Percentiles rank a stretch among this genome's conserved stretches.
Evolutionary conservation across 2,113 vertebrate genomes (phyloP).

Genomic region (Hassar affinis): DNA sequence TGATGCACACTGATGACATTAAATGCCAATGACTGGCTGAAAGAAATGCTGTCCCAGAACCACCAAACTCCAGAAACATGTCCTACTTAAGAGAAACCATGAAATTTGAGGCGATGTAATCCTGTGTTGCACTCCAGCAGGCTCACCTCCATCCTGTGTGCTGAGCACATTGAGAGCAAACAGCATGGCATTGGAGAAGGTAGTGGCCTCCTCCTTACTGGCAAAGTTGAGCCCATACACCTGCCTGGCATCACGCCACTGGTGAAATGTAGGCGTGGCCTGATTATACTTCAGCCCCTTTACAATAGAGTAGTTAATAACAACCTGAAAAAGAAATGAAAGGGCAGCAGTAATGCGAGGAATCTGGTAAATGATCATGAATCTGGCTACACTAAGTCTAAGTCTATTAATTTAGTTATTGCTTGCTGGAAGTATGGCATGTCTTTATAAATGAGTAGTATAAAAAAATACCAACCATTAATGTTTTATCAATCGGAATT

Average conservation of each 20-base stretch:
- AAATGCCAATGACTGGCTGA: neutral
- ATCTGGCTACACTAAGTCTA: neutral
- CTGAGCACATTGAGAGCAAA: slow-evolving; percentile 75
- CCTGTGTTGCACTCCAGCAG: neutral
- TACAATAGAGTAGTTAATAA: slow-evolving; percentile 78
- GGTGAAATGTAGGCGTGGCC: slow-evolving; percentile 75
- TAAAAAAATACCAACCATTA: neutral
- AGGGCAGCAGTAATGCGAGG: neutral
- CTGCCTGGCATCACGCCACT: slow-evolving; percentile 76
- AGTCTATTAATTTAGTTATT: neutral
- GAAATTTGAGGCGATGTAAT: too few relatives aligned
- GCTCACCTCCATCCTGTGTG: slow-evolving; percentile 73
- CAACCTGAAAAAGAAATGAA: slow-evolving; percentile 61
- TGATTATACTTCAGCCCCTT: slow-evolving; percentile 78
- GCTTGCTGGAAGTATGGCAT: neutral
- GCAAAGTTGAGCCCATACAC: slow-evolving; percentile 77
- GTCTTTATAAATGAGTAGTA: neutral
- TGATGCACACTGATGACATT: neutral
- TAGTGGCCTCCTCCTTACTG: slow-evolving; percentile 77
- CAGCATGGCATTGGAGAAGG: slow-evolving; percentile 77
- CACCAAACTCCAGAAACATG: neutral
- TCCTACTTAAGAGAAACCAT: neutral
- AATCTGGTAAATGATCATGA: neutral
- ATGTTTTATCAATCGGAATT: neutral
- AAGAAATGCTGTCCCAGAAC: neutral